A percentile compares a stretch with the other conserved stretches of the same genome.
Conservation (phyloP, 2,797 vertebrate species). For the Xenops minutus region DNA sequence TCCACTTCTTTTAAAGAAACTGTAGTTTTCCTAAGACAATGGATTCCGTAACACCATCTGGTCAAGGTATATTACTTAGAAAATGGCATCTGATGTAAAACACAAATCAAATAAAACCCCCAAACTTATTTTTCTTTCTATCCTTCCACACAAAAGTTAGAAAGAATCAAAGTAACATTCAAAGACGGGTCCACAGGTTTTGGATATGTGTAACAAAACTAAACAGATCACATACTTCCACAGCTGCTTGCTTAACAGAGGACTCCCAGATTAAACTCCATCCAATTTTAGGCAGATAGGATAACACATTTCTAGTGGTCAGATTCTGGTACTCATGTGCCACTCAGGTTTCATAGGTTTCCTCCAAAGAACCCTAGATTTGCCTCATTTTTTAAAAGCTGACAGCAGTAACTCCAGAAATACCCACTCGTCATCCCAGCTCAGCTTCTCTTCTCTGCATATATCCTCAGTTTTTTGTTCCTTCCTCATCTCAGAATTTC, state of each 20-base stretch:
- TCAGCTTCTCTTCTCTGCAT: not conserved
- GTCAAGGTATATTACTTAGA: not conserved
- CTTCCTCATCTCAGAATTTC: not conserved
- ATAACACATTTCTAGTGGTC: not conserved
- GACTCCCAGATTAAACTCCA: not conserved
- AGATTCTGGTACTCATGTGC: not conserved
- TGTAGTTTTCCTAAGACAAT: not conserved
- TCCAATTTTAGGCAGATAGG: not conserved
- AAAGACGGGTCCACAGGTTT: not conserved
- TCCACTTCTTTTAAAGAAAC: not conserved
- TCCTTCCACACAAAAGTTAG: not conserved
- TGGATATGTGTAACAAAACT: not conserved
- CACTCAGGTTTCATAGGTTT: not conserved
- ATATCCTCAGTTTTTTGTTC: not conserved
- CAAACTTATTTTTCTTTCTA: not conserved
- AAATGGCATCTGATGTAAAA: not conserved
- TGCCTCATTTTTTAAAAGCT: not conserved
- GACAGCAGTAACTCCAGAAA: not conserved
- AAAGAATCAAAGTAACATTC: not conserved
- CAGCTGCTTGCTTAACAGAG: not conserved
- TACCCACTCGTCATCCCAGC: not conserved
- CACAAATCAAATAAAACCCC: not conserved
- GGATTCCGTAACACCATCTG: not conserved
- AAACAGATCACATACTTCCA: not conserved
- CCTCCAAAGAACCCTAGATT: not conserved